A percentile compares a stretch with the other conserved stretches of the same genome.
Evolutionary conservation across 2,113 vertebrate species (phyloP).

Genomic region (Smithornis capensis): DNA sequence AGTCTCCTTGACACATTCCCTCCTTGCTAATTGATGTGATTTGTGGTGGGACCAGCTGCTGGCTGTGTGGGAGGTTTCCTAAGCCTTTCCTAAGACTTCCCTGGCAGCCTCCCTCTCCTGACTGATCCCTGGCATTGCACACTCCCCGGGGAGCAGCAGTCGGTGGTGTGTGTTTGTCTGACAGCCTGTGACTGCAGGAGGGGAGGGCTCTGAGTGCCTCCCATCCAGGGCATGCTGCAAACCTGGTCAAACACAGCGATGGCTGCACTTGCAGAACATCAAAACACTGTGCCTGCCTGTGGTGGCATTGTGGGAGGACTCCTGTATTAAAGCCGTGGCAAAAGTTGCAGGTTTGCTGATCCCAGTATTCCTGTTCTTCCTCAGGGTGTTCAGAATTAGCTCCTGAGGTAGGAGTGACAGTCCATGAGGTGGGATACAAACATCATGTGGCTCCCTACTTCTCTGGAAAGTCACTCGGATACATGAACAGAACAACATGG

Average conservation of each 20-base stretch:
- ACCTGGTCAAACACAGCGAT: neutral
- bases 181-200: neutral
- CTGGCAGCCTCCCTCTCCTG: constrained; percentile 44
- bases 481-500: neutral
- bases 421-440: neutral
- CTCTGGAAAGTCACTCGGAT: neutral
- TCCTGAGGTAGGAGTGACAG: neutral
- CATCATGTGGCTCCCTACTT: constrained; percentile 4
- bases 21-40: neutral
- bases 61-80: neutral
- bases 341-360: neutral
- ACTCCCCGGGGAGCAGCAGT: neutral
- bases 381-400: constrained; percentile 10
- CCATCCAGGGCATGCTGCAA: neutral
- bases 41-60: neutral
- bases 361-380: neutral
- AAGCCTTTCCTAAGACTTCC: neutral
- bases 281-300: neutral
- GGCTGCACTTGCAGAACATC: neutral
- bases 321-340: neutral
- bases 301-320: neutral
- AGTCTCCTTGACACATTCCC: neutral
- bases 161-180: neutral
- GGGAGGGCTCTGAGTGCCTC: neutral
- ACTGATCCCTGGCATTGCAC: constrained; percentile 21